Evolutionary conservation across 1,140 invertebrate species (phyloP).

Genomic region (Lucilia sericata): DNA sequence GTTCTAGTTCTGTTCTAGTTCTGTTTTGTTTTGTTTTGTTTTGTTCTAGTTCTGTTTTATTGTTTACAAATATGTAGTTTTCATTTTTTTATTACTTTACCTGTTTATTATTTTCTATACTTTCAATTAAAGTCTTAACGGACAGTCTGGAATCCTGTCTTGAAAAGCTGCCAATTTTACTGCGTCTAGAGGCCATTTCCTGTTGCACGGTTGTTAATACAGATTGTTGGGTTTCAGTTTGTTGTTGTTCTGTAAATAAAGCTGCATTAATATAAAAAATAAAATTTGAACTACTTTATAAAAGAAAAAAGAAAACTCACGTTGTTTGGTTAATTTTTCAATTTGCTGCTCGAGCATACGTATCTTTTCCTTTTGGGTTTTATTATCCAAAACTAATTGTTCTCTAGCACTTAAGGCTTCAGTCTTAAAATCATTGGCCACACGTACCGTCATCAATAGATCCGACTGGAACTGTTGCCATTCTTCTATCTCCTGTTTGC

Average conservation of each 20-base stretch:
- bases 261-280: background rate
- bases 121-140: slow-evolving; percentile 90
- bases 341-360: slow-evolving; percentile 82
- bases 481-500: slow-evolving; percentile 78
- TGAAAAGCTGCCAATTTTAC: slow-evolving; percentile 71
- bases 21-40: too few relatives aligned
- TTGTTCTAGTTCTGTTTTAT: too few relatives aligned
- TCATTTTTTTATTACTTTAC: background rate
- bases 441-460: slow-evolving; percentile 90
- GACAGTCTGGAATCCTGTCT: slow-evolving; percentile 84
- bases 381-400: slow-evolving; percentile 84
- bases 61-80: background rate
- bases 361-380: slow-evolving; percentile 82
- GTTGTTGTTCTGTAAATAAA: slow-evolving; percentile 60
- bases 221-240: slow-evolving; percentile 70
- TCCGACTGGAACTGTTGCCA: slow-evolving; percentile 96
- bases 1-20: too few relatives aligned
- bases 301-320: slow-evolving; percentile 52
- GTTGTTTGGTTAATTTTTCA: slow-evolving; percentile 74
- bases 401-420: slow-evolving; percentile 87
- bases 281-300: background rate
- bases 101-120: slow-evolving; percentile 87
- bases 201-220: slow-evolving; percentile 71
- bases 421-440: slow-evolving; percentile 95
- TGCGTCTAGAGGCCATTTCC: slow-evolving; percentile 72